Conservation (phyloP, 1,140 invertebrate genomes). For the Saxidomus purpurata region DNA sequence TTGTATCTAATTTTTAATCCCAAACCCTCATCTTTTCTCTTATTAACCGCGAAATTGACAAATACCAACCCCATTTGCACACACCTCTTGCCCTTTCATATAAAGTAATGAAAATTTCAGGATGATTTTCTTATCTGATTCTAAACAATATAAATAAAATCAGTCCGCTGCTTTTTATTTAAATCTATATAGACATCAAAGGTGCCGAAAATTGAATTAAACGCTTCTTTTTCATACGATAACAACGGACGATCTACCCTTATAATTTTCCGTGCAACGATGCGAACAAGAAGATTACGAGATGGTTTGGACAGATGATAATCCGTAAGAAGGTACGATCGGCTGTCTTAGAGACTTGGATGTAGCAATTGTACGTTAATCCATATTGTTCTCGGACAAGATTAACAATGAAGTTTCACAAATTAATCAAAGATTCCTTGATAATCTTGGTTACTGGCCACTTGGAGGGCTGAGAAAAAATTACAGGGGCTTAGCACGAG, state of each 20-base stretch:
- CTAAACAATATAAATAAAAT: slow-evolving; percentile 56
- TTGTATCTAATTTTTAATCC: slow-evolving; percentile 21
- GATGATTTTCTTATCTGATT: slow-evolving; percentile 46
- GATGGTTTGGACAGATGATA: not conserved
- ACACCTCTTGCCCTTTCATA: not conserved
- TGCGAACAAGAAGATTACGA: slow-evolving; percentile 24
- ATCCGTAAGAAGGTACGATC: not conserved
- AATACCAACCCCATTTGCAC: not conserved
- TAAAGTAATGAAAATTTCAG: slow-evolving; percentile 54
- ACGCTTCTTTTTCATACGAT: slow-evolving; percentile 41
- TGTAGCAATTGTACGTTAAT: not conserved
- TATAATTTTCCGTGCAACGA: slow-evolving; percentile 45
- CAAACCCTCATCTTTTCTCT: not conserved
- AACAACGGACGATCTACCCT: slow-evolving; percentile 25
- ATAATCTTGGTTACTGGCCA: not conserved
- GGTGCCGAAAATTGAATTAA: slow-evolving; percentile 60
- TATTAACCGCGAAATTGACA: not conserved
- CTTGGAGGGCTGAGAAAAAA: no score
- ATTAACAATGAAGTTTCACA: slow-evolving; percentile 9
- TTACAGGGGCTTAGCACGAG: no score
- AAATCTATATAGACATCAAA: slow-evolving; percentile 56
- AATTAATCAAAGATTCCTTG: slow-evolving; percentile 9
- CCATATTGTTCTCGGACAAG: slow-evolving; percentile 16
- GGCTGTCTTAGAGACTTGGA: not conserved
- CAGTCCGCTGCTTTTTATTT: slow-evolving; percentile 24